A percentile compares a stretch with the other conserved stretches of the same genome.
phyloP scores from a whole-genome alignment of 2,888 invertebrate genomes.

The Bombylius major region DNA sequence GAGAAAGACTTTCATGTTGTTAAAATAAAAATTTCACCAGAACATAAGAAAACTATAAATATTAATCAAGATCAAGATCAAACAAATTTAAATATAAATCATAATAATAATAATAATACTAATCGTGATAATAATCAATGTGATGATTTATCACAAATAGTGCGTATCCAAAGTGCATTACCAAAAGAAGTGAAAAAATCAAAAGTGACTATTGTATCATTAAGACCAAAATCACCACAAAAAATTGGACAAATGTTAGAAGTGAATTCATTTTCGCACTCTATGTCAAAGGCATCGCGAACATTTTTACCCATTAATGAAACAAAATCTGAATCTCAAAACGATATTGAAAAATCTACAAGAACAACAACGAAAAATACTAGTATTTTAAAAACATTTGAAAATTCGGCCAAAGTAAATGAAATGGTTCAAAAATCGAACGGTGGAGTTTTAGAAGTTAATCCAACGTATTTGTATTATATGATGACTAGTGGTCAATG shows the following conservation, averaged over 20 bases:
- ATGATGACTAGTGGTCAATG: constrained; percentile 69
- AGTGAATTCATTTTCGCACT: background rate
- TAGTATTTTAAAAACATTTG: background rate
- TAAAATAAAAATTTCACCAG: constrained; percentile 32
- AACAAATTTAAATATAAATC: background rate
- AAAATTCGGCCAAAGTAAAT: background rate
- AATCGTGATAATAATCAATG: background rate
- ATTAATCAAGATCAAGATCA: background rate
- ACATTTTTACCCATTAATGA: too few species aligned
- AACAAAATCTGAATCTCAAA: too few species aligned
- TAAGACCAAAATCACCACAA: background rate
- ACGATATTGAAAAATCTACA: background rate
- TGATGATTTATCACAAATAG: background rate
- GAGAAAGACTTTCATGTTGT: constrained; percentile 27
- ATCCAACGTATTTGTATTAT: constrained; percentile 29
- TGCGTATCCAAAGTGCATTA: constrained; percentile 1
- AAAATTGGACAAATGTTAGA: background rate
- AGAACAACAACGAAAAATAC: background rate
- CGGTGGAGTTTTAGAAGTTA: constrained; percentile 25
- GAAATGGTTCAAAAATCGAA: constrained; percentile 20
- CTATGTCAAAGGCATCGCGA: too few species aligned
- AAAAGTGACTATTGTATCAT: constrained; percentile 12
- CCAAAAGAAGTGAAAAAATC: constrained; percentile 4
- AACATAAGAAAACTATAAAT: constrained; percentile 1
- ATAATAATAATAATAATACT: too few species aligned